phyloP scores from a whole-genome alignment of 1,140 invertebrate species.

The Whitmania pigra region DNA sequence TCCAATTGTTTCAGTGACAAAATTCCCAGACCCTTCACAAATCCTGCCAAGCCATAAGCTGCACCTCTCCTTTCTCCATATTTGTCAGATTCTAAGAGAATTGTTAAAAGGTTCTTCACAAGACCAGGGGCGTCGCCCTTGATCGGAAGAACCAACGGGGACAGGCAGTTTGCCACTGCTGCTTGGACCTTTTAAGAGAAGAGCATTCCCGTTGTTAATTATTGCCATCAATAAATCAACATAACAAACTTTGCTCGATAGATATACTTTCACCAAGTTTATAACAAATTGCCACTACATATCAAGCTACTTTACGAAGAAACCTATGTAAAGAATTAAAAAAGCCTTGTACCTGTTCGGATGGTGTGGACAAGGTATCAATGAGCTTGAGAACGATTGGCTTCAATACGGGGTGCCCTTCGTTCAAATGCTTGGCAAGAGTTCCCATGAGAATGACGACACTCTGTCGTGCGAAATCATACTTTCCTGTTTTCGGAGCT shows the following conservation, averaged over 20 bases:
- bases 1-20: conserved; percentile 84
- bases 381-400: conserved; percentile 83
- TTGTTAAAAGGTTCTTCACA: conserved; percentile 69
- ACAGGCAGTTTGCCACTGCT: conserved; percentile 88
- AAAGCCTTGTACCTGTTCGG: conserved; percentile 59
- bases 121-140: conserved; percentile 75
- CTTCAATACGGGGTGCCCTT: conserved; percentile 71
- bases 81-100: conserved; percentile 79
- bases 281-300: background rate
- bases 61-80: conserved; percentile 79
- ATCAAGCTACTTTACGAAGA: background rate
- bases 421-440: conserved; percentile 82
- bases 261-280: no score
- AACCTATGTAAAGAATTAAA: no score
- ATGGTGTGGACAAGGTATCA: conserved; percentile 82
- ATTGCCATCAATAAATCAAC: conserved; percentile 1
- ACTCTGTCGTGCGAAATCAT: conserved; percentile 81
- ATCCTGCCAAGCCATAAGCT: conserved; percentile 43
- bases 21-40: conserved; percentile 90
- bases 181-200: conserved; percentile 69
- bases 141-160: conserved; percentile 78
- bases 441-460: conserved; percentile 94
- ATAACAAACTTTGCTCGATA: no score
- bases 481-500: conserved; percentile 68
- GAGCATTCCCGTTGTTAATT: no score